Base-by-base conservation (phyloP, 2,113 vertebrate species). In the Lota lota region DNA sequence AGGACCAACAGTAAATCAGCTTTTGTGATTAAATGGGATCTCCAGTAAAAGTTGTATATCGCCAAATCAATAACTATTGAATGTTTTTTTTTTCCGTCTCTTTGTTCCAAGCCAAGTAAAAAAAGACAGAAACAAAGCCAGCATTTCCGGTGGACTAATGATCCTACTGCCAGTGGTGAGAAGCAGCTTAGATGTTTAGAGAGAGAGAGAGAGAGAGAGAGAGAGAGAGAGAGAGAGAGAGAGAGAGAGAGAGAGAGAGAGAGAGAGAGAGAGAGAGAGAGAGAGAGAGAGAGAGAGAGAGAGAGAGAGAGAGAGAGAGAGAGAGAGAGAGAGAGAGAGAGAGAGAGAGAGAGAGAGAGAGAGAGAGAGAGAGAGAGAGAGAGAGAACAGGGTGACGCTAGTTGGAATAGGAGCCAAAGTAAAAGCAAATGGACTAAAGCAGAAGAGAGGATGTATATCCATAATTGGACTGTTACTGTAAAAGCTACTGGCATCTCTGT, bases 1-100 rank as follows among this genome's bases (percentile, higher is more conserved):
- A 87, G 77, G 74, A 79, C 84, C 86, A 84, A 88, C 88, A 86
- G 91, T 93, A 92, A 93, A 93, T 92, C 91, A 92, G 90, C 91
- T 92, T 93, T 92, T 91, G 89, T 90, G 92, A 92, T 93, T 92
- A 92, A 92, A 93, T 92, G 90, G 90, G 84, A 84, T 87, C 87
- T 84, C 88, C 88, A 90, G 92, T 93, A 92, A 93, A 93, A 92
- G 88, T 91, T 90, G 79, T 77, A 85, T 66, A 70, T 87, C 85
- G 81, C 76, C 64, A 82, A 88, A 92, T 93, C 91, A 89, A 93
- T 92, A 91, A 85, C 75, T 91, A 92, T 92, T 88, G 91, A 92
- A 90, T 90, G 86, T 86, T 87, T 86, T 47, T 47, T 47, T 47
- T 47, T 47, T 47, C 1, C 40, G 75, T 83, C 76, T 74, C 75